phyloP scores from a whole-genome alignment of 2,113 vertebrate genomes.

The human (Homo sapiens) region DNA sequence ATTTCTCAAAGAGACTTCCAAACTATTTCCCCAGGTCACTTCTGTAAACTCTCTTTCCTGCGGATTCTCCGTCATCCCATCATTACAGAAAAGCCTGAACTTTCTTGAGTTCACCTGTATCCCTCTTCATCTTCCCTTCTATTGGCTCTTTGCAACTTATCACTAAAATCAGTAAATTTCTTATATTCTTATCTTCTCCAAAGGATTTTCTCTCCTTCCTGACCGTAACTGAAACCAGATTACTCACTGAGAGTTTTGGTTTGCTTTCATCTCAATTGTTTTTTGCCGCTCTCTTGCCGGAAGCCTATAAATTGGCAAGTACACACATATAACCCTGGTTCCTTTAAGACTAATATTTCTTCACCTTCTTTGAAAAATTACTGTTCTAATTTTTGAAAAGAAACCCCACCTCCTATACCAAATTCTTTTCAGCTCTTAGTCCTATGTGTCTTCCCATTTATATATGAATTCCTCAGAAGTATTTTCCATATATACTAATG shows the following conservation, averaged over 20 bases:
- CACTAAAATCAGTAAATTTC: background rate
- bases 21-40: background rate
- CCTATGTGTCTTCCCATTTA: background rate
- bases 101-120: background rate
- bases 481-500: background rate
- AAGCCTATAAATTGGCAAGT: background rate
- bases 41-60: background rate
- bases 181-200: background rate
- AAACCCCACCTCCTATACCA: background rate
- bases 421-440: background rate
- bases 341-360: background rate
- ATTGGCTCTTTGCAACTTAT: background rate
- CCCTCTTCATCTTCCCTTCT: background rate
- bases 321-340: background rate
- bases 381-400: background rate
- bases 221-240: background rate
- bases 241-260: background rate
- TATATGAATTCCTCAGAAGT: background rate
- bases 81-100: background rate
- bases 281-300: background rate
- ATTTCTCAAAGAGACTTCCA: conserved; percentile 12
- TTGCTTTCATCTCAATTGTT: background rate
- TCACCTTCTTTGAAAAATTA: background rate
- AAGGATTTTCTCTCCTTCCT: background rate
- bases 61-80: background rate